Base-by-base conservation (phyloP, 23 tunicate genomes). In the Trididemnum clinides region DNA sequence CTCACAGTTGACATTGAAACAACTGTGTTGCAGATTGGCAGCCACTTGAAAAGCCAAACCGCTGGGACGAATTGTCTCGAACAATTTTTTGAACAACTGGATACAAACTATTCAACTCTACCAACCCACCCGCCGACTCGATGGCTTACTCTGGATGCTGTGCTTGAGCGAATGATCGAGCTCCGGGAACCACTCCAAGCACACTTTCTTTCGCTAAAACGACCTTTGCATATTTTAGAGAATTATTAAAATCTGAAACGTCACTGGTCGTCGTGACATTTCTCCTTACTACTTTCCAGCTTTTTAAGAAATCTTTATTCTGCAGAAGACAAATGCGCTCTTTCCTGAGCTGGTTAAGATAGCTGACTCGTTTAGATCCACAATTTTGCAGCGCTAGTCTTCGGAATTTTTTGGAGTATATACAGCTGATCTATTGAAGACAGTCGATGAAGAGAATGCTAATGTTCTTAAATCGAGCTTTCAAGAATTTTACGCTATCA, bases 1-100 rank as follows among this genome's bases (percentile, higher is more conserved):
- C n/a, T n/a, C n/a, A n/a, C n/a, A n/a, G n/a, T n/a, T n/a, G 77
- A 70, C 77, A 70, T 70, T 27, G 77, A 70, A 70, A 28, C 77
- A 70, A 70, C 30, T 23, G 77, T 28, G 25, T 31, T 70, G 77
- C 28, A 70, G 77, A 70, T 31, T 70, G 77, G 77, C 25, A 70
- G 77, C 71, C 23, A 63, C 71, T 63, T 63, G 23, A 63, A 63
- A 63, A 63, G 71, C 71, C 71, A 63, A 63, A 63, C 71, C 21
- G 71, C 23, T 63, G 21, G 71, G 71, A 25, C 71, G 71, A 63
- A 12, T n/a, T 12, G 71, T n/a, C 71, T 63, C 71, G 21, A 63
- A 7, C 71, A 63, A 25, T 25, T n/a, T n/a, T n/a, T n/a, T n/a
- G n/a, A n/a, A n/a, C n/a, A n/a, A n/a, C n/a, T n/a, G n/a, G n/a